Base-by-base conservation (phyloP, 2,113 vertebrate species). In the Nettapus auritus region DNA sequence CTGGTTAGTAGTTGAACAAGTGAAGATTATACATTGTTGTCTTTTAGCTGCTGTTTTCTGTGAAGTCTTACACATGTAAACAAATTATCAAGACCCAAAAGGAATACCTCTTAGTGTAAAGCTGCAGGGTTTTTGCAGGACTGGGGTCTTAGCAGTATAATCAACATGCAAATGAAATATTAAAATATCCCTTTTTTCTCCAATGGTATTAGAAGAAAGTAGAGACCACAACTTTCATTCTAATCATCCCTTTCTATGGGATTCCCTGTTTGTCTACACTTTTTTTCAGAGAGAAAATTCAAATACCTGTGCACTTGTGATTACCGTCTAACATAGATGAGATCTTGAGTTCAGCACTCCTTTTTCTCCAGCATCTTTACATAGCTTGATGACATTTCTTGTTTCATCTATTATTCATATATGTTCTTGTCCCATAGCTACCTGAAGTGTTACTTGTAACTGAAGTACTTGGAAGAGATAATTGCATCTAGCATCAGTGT, bases 321-420 rank as follows among this genome's bases (percentile, higher is more conserved):
- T 53, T 78, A 78, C 3, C 75, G 36, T 82, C 14, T 86, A 90
- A 71, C 28, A 88, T 40, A 83, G 55, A 62, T 33, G 42, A 84
- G 66, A 56, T 75, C 21, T 89, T 63, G 22, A 84, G 31, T 84
- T 93, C 42, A 92, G 52, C 4, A 2, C 33, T 84, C 29, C 60
- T 0, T 42, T 92, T 79, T 64, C 48, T 14, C 53, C 74, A 90
- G 57, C 16, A 40, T 60, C 28, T 84, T 46, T 68, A 89, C 62
- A 42, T 22, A 87, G 66, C 62, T 75, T 71, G 77, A 88, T 82
- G 67, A 60, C 53, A 89, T 87, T 90, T 90, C 57, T 92, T 57
- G 5, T 6, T 75, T 83, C 53, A 91, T 84, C 48, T 83, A 48
- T 95, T 93, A 95, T 89, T 90, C 57, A 94, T 56, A 3, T 50